Conservation (phyloP, 2,113 vertebrate genomes). For the Petrocephalus zakoni region DNA sequence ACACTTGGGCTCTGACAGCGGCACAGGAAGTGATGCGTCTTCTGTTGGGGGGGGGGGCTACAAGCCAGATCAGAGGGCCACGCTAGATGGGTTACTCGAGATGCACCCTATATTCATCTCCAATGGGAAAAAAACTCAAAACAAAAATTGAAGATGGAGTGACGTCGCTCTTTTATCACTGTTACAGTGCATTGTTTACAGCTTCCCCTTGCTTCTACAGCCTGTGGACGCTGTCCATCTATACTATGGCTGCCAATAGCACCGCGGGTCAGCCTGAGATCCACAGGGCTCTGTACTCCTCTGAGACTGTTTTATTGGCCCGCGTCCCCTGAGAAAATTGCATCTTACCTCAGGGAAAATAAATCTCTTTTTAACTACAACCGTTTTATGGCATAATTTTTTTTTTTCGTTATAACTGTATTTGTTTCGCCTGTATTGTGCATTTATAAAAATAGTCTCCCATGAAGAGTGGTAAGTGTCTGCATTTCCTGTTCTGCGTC, state of each 20-base stretch:
- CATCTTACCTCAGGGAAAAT: neutral
- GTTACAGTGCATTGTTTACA: neutral
- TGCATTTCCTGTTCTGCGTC: neutral
- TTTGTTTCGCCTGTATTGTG: neutral
- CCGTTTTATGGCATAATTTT: neutral
- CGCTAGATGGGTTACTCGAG: slow-evolving; percentile 32
- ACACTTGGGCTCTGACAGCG: slow-evolving; percentile 41
- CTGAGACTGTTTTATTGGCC: neutral
- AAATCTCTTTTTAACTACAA: neutral
- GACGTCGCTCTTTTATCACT: neutral
- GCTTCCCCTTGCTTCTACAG: neutral
- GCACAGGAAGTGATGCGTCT: neutral
- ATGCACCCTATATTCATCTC: slow-evolving; percentile 28
- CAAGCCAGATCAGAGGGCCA: neutral
- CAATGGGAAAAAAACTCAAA: slow-evolving; percentile 15
- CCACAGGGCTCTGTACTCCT: neutral
- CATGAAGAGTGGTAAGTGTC: neutral
- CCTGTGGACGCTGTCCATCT: neutral
- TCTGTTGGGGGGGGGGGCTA: neutral
- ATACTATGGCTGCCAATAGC: neutral
- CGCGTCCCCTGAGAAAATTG: neutral
- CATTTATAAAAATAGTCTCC: neutral
- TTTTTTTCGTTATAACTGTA: neutral
- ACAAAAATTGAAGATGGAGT: neutral
- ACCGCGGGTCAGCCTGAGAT: neutral